phyloP scores from a whole-genome alignment of 2,888 invertebrate species.

The Hipparchia semele region DNA sequence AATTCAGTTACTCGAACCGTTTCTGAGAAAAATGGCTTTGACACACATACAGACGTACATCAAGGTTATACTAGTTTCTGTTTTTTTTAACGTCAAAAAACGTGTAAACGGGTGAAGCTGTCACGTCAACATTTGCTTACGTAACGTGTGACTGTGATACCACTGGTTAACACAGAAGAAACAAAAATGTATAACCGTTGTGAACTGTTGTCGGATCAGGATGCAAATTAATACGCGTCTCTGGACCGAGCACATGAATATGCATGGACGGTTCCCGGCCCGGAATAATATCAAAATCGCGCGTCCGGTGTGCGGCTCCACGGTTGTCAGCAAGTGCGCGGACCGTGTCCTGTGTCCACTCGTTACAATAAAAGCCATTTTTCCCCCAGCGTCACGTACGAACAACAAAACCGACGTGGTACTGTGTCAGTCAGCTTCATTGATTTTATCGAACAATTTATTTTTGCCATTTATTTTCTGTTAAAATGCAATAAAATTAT shows the following conservation, averaged over 20 bases:
- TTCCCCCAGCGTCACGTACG: slow-evolving; percentile 11
- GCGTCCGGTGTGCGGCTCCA: slow-evolving; percentile 42
- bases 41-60: too few relatives aligned
- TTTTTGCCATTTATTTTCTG: slow-evolving; percentile 1
- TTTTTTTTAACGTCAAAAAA: neutral
- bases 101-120: slow-evolving; percentile 9
- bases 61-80: too few relatives aligned
- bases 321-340: slow-evolving; percentile 29
- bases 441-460: slow-evolving; percentile 13
- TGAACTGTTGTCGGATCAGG: slow-evolving; percentile 62
- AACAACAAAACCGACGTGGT: neutral
- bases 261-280: slow-evolving; percentile 65
- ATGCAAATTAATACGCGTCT: slow-evolving; percentile 82
- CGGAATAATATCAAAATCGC: slow-evolving; percentile 40
- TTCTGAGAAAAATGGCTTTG: too few relatives aligned
- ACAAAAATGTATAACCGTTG: slow-evolving; percentile 70
- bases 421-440: slow-evolving; percentile 2
- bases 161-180: slow-evolving; percentile 61
- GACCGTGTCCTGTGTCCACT: slow-evolving; percentile 31
- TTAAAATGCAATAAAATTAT: neutral
- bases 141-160: too few relatives aligned
- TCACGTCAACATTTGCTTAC: too few relatives aligned
- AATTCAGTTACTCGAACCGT: too few relatives aligned
- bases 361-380: slow-evolving; percentile 31
- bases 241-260: slow-evolving; percentile 76